These are phyloP conservation scores for Hydropsyche betteni DNA, from an alignment of 2,888 invertebrate species.

Conservation along the genomic window DNA sequence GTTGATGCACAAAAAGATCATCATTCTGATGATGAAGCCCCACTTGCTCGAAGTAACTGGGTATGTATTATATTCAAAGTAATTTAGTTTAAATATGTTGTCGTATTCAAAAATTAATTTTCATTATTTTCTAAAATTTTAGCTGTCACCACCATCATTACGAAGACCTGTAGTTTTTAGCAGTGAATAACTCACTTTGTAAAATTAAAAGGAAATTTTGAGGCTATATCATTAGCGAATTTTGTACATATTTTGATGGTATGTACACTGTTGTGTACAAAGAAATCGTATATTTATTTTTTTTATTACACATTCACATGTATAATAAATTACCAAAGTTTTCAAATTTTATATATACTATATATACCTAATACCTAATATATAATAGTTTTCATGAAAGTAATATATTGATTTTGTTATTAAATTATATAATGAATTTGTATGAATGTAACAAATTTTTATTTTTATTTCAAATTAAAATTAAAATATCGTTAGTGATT, in stretches of 20 bases:
- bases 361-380: not conserved
- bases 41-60: conserved; percentile 48
- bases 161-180: conserved; percentile 46
- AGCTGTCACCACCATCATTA: conserved; percentile 49
- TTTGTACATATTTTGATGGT: not conserved
- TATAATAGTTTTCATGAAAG: conserved; percentile 5
- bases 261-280: conserved; percentile 25
- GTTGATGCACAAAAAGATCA: conserved; percentile 54
- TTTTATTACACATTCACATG: conserved; percentile 3
- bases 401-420: conserved; percentile 28
- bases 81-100: not conserved
- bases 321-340: conserved; percentile 20
- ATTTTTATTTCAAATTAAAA: too few relatives aligned
- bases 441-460: conserved; percentile 3
- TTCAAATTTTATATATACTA: conserved; percentile 4
- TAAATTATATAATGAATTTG: conserved; percentile 2
- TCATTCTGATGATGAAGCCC: conserved; percentile 56
- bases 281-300: conserved; percentile 25
- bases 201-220: not conserved
- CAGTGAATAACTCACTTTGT: conserved; percentile 37
- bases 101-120: not conserved
- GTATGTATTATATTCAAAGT: conserved; percentile 36
- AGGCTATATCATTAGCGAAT: conserved; percentile 18
- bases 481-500: too few relatives aligned
- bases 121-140: conserved; percentile 20